phyloP scores from a whole-genome alignment of 2,113 vertebrate genomes.

The Triplophysa dalaica region DNA sequence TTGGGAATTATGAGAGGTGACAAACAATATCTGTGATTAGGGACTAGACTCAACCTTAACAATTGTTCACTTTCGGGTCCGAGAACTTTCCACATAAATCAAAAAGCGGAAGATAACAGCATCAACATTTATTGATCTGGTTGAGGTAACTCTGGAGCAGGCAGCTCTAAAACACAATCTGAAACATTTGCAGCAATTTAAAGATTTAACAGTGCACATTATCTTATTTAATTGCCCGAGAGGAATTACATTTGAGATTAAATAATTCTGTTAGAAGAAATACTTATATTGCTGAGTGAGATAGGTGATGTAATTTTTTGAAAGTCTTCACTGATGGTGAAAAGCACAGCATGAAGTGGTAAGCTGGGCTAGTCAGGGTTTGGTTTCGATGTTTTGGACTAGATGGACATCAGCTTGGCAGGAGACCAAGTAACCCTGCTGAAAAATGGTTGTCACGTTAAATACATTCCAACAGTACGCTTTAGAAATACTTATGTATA shows the following conservation, averaged over 20 bases:
- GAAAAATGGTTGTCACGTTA: neutral
- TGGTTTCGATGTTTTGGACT: no score
- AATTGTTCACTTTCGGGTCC: conserved; percentile 25
- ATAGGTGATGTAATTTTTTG: neutral
- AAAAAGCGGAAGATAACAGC: conserved; percentile 44
- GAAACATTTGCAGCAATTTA: conserved; percentile 29
- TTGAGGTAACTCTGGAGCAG: conserved; percentile 29
- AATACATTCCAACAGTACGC: neutral
- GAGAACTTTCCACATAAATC: conserved; percentile 47
- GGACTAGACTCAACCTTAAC: neutral
- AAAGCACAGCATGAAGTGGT: no score
- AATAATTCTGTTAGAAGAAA: neutral
- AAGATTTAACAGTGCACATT: conserved; percentile 49
- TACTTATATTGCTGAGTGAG: neutral
- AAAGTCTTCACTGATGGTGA: neutral
- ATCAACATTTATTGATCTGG: conserved; percentile 48
- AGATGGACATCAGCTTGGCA: no score
- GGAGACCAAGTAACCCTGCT: no score
- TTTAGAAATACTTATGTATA: neutral
- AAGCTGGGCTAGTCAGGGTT: no score
- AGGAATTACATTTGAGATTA: conserved; percentile 32
- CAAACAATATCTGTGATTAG: conserved; percentile 1
- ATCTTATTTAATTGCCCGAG: conserved; percentile 46
- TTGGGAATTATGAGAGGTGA: neutral
- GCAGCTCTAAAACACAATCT: conserved; percentile 2